A percentile compares a stretch with the other conserved stretches of the same genome.
phyloP scores from a whole-genome alignment of 2,113 vertebrate species.

The Heloderma charlesbogerti region DNA sequence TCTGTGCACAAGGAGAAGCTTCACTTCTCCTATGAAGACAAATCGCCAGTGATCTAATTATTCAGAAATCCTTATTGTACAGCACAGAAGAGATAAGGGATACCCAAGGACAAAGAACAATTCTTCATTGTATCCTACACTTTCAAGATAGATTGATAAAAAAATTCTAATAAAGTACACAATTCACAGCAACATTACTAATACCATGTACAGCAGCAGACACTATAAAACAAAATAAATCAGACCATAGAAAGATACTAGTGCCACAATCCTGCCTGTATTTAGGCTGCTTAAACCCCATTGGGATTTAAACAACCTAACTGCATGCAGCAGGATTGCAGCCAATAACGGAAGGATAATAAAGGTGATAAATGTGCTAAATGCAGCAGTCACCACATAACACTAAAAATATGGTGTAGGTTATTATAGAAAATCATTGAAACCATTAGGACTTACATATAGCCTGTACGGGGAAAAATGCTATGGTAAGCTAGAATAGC shows the following conservation, averaged over 20 bases:
- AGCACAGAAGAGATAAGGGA: not conserved
- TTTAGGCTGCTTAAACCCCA: not conserved
- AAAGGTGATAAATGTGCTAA: not conserved
- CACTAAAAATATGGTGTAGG: not conserved
- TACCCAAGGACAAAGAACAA: not conserved
- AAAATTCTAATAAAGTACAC: not conserved
- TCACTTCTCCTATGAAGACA: not conserved
- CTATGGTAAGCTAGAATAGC: slow-evolving; percentile 5
- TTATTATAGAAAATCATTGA: slow-evolving; percentile 1
- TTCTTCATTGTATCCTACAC: not conserved
- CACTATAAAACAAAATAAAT: not conserved
- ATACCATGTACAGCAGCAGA: not conserved
- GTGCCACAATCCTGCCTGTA: not conserved
- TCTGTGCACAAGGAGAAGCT: not conserved
- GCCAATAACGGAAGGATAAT: not conserved
- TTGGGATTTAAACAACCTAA: not conserved
- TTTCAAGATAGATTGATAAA: not conserved
- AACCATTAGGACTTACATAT: not conserved
- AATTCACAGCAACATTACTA: not conserved
- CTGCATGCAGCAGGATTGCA: not conserved
- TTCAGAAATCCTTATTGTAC: not conserved
- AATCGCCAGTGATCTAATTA: not conserved
- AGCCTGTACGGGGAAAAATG: not conserved
- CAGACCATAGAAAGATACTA: not conserved
- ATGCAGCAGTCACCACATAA: fast-evolving